Evolutionary conservation across 2,113 vertebrate genomes (phyloP).

Genomic region (Ciconia boyciana): DNA sequence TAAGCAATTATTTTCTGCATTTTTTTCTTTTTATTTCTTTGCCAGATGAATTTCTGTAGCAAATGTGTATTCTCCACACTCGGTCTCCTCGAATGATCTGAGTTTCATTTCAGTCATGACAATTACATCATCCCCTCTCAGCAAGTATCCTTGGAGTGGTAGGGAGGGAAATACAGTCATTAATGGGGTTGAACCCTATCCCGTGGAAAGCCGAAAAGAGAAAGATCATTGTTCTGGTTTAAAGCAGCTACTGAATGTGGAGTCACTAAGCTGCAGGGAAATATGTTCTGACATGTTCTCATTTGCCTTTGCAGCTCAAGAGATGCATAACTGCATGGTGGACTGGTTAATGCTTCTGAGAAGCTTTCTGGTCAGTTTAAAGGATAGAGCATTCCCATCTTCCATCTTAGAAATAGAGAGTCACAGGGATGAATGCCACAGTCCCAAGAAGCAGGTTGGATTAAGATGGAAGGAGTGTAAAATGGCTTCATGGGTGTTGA

Average conservation of each 20-base stretch:
- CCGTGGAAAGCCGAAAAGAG: not conserved
- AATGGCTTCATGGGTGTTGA: not conserved
- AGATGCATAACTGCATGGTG: not conserved
- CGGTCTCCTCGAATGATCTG: not conserved
- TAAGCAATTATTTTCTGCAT: not conserved
- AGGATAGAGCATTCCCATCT: not conserved
- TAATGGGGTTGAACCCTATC: not conserved
- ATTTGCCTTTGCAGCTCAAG: not conserved
- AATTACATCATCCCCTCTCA: not conserved
- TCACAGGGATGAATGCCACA: not conserved
- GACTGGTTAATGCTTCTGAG: not conserved
- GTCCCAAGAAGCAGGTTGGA: not conserved
- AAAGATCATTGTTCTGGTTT: not conserved
- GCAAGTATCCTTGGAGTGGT: not conserved
- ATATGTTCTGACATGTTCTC: not conserved
- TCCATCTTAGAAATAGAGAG: not conserved
- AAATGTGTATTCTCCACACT: not conserved
- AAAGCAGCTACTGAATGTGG: not conserved
- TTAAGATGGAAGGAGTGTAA: not conserved
- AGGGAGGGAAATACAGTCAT: not conserved
- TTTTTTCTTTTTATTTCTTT: not conserved
- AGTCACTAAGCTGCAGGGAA: not conserved
- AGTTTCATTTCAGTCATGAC: not conserved
- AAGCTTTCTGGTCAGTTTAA: not conserved
- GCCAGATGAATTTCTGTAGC: not conserved